phyloP scores from a whole-genome alignment of 92 coral and sea anemone species.

The Zoanthus solanderi region DNA sequence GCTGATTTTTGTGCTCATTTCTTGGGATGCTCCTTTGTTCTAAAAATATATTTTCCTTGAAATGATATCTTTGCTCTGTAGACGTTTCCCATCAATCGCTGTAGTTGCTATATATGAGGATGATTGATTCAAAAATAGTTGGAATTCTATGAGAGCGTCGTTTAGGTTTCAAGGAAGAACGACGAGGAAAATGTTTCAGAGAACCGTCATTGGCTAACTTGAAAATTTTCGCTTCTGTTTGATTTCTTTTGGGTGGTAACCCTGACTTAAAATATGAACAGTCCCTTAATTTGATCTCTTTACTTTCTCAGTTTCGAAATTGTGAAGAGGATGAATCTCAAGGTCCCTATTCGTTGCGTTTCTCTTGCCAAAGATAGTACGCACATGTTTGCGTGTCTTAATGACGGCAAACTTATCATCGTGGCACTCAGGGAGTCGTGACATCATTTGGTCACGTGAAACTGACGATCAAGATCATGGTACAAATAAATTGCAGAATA shows the following conservation, averaged over 20 bases:
- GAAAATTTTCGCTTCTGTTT: no score
- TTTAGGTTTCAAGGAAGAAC: no score
- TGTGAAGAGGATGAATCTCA: constrained; percentile 78
- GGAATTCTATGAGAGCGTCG: no score
- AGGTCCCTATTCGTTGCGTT: constrained; percentile 73
- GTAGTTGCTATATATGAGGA: no score
- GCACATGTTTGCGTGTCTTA: constrained; percentile 84
- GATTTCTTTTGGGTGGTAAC: not conserved
- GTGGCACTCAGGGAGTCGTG: constrained; percentile 56
- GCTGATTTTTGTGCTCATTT: no score
- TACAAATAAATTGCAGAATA: not conserved
- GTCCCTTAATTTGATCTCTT: not conserved
- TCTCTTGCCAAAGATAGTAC: constrained; percentile 85
- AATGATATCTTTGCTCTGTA: no score
- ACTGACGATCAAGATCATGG: not conserved
- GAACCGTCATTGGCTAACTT: no score
- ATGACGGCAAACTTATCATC: constrained; percentile 90
- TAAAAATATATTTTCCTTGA: no score
- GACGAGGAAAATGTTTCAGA: no score
- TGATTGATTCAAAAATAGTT: no score
- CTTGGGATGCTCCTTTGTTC: no score
- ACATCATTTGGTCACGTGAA: not conserved
- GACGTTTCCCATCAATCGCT: no score
- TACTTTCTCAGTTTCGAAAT: constrained; percentile 69
- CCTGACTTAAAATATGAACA: not conserved